Conservation (phyloP, 35 echinoderm and acorn worm genomes). For the Acanthaster planci region DNA sequence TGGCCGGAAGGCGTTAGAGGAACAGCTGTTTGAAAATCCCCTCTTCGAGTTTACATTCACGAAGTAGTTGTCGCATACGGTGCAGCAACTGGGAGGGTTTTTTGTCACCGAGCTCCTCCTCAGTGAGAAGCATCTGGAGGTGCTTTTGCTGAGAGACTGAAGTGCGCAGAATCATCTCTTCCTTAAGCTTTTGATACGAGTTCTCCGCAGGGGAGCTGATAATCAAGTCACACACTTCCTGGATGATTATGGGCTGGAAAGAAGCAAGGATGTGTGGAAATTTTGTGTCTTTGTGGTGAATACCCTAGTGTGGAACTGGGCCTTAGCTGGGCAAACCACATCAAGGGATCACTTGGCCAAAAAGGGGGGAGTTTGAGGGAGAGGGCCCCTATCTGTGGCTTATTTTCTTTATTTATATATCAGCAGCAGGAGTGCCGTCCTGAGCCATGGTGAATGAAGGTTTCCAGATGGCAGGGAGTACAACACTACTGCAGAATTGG, state of each 20-base stretch:
- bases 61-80: constrained; percentile 41
- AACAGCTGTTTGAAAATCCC: constrained; percentile 37
- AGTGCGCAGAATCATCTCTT: constrained; percentile 36
- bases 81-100: constrained; percentile 40
- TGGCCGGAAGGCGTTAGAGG: constrained; percentile 38
- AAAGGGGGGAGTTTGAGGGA: too few species aligned
- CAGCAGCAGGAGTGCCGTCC: too few species aligned
- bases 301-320: background rate
- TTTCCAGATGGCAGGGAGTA: too few species aligned
- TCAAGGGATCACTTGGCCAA: background rate
- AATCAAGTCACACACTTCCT: constrained; percentile 36
- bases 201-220: background rate
- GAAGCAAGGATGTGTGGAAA: background rate
- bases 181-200: constrained; percentile 22
- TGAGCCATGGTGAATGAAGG: too few species aligned
- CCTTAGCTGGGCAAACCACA: background rate
- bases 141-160: constrained; percentile 58
- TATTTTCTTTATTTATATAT: too few species aligned
- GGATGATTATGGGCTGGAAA: constrained; percentile 26
- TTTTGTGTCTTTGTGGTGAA: background rate
- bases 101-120: constrained; percentile 36
- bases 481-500: too few species aligned
- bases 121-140: constrained; percentile 39
- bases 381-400: too few species aligned
- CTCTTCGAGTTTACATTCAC: constrained; percentile 16